phyloP scores from a whole-genome alignment of 2,888 invertebrate genomes.

The Melieria picta region DNA sequence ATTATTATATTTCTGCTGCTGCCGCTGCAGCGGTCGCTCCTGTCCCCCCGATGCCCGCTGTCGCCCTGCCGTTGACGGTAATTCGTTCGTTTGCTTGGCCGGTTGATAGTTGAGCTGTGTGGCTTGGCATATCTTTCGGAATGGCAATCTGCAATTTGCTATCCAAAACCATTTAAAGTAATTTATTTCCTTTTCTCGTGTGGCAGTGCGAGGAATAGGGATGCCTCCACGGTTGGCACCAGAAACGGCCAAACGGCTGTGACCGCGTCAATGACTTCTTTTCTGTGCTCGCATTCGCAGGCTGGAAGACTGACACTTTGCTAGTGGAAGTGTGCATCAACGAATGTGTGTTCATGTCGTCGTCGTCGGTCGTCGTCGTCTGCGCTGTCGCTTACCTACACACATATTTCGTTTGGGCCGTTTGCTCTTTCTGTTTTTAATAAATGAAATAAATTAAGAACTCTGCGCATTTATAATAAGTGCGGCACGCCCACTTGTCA shows the following conservation, averaged over 20 bases:
- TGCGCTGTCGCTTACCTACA: not conserved
- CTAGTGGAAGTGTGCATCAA: conserved; percentile 5
- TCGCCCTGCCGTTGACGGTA: conserved; percentile 11
- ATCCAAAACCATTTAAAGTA: conserved; percentile 61
- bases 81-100: conserved; percentile 3
- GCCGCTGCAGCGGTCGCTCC: conserved; percentile 2
- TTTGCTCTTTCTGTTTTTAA: conserved; percentile 12
- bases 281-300: conserved; percentile 10
- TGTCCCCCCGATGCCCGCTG: conserved; percentile 4
- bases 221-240: not conserved
- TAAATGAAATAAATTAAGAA: conserved; percentile 29
- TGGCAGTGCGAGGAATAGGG: conserved; percentile 12
- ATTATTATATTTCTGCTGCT: conserved; percentile 18
- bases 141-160: conserved; percentile 61
- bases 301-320: conserved; percentile 36
- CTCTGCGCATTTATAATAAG: conserved; percentile 32
- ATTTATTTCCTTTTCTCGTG: conserved; percentile 51
- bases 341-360: not conserved
- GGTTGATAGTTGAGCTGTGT: conserved; percentile 17
- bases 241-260: conserved; percentile 9
- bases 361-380: conserved; percentile 16
- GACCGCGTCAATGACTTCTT: conserved; percentile 28
- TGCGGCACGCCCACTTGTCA: conserved; percentile 35
- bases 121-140: conserved; percentile 38
- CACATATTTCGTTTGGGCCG: conserved; percentile 1